phyloP scores from a whole-genome alignment of 2,797 vertebrate species.

The Scolopax bukidnonensis region DNA sequence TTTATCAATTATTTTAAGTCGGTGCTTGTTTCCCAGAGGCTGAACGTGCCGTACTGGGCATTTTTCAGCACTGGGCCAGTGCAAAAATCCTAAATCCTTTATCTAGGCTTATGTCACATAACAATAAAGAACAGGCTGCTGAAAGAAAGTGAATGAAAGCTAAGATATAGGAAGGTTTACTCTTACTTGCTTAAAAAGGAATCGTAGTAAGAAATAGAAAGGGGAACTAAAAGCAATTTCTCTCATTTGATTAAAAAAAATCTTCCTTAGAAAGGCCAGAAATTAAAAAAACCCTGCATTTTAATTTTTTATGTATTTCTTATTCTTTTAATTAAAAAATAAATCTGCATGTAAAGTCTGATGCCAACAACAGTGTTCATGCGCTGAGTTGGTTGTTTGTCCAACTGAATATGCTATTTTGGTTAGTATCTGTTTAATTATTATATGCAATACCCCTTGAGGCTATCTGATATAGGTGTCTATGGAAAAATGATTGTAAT shows the following conservation, averaged over 20 bases:
- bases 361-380: neutral
- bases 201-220: neutral
- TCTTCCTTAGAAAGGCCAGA: neutral
- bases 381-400: slow-evolving; percentile 10
- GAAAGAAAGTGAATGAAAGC: neutral
- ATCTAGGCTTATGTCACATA: neutral
- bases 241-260: neutral
- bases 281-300: neutral
- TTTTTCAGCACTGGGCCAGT: slow-evolving; percentile 11
- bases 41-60: slow-evolving; percentile 18
- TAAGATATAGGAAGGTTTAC: neutral
- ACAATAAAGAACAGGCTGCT: neutral
- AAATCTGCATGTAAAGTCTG: neutral
- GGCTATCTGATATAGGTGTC: neutral
- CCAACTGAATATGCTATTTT: slow-evolving; percentile 20
- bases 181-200: slow-evolving; percentile 3
- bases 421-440: slow-evolving; percentile 39
- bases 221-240: neutral
- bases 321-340: slow-evolving; percentile 15
- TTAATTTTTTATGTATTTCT: neutral
- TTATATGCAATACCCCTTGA: neutral
- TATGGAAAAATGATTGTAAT: slow-evolving; percentile 30
- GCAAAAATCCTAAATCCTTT: slow-evolving; percentile 48
- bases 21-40: slow-evolving; percentile 16
- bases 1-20: slow-evolving; percentile 66